phyloP scores from a whole-genome alignment of 2,113 vertebrate genomes.

The Otocyon megalotis region DNA sequence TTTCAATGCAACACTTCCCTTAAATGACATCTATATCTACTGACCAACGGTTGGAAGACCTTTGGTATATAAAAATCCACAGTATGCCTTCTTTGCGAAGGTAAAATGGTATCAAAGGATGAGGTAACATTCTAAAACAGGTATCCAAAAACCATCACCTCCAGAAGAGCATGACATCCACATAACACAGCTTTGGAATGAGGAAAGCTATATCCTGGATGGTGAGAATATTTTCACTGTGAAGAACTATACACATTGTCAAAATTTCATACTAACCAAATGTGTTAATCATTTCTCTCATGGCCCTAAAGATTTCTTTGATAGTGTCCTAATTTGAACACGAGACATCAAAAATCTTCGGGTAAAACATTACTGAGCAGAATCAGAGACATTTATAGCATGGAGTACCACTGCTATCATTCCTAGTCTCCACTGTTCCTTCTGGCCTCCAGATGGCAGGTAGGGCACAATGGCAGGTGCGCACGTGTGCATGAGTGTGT shows the following conservation, averaged over 20 bases:
- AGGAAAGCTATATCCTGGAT: background rate
- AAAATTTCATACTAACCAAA: constrained; percentile 21
- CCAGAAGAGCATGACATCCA: background rate
- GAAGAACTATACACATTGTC: background rate
- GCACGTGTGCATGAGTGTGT: too few relatives aligned
- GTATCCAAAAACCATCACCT: background rate
- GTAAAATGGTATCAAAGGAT: background rate
- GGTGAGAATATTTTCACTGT: background rate
- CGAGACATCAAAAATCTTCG: background rate
- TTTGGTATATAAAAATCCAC: background rate
- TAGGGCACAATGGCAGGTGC: accelerated
- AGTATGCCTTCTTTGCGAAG: constrained; percentile 1
- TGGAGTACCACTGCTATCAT: background rate
- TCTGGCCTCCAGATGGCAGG: background rate
- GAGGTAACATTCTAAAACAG: background rate
- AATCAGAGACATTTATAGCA: background rate
- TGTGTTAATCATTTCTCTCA: constrained; percentile 20
- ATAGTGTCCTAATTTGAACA: background rate
- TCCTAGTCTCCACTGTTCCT: background rate
- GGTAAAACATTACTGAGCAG: background rate
- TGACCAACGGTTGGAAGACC: background rate
- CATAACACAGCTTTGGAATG: background rate
- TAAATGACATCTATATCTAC: background rate
- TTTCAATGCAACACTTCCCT: background rate
- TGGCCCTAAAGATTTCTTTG: background rate